Percentiles rank a stretch among this genome's conserved stretches.
These are phyloP conservation scores for Rhyacophila evoluta DNA, from an alignment of 2,888 invertebrate species.

Conservation along the genomic window DNA sequence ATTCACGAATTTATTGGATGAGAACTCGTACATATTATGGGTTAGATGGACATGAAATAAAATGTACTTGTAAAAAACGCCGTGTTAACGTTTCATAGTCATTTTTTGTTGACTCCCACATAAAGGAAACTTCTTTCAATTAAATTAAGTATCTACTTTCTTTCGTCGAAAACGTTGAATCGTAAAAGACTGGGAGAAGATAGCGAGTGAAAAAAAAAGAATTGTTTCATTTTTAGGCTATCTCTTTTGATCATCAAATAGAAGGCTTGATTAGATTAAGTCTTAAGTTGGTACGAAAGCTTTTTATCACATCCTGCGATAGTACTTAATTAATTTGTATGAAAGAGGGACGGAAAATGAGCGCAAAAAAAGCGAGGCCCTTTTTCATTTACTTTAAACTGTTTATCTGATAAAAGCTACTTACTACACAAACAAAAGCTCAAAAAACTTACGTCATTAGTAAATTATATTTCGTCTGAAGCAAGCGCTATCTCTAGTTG, in stretches of 20 bases:
- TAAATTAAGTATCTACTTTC: conserved; percentile 47
- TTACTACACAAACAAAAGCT: not conserved
- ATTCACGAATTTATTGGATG: no score
- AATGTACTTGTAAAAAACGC: not conserved
- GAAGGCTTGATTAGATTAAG: conserved; percentile 53
- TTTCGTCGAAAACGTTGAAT: not conserved
- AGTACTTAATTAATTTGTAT: conserved; percentile 55
- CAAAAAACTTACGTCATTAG: conserved; percentile 19
- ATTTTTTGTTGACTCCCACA: conserved; percentile 33
- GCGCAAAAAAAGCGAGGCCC: not conserved
- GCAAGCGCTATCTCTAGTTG: not conserved
- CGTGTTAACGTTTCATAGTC: not conserved
- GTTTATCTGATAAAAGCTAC: conserved; percentile 46
- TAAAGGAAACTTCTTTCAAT: conserved; percentile 47
- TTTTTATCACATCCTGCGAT: conserved; percentile 52
- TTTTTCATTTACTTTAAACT: conserved; percentile 45
- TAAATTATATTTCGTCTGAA: not conserved
- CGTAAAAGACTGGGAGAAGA: conserved; percentile 15
- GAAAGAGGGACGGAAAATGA: conserved; percentile 31
- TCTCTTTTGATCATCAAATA: conserved; percentile 53
- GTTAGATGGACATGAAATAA: not conserved
- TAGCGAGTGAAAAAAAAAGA: conserved; percentile 37
- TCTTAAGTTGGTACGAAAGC: conserved; percentile 45
- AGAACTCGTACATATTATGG: no score
- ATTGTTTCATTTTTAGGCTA: conserved; percentile 52